A percentile compares a stretch with the other conserved stretches of the same genome.
Evolutionary conservation across 2,888 invertebrate species (phyloP).

Genomic region (Holacanthella duospinosa): DNA sequence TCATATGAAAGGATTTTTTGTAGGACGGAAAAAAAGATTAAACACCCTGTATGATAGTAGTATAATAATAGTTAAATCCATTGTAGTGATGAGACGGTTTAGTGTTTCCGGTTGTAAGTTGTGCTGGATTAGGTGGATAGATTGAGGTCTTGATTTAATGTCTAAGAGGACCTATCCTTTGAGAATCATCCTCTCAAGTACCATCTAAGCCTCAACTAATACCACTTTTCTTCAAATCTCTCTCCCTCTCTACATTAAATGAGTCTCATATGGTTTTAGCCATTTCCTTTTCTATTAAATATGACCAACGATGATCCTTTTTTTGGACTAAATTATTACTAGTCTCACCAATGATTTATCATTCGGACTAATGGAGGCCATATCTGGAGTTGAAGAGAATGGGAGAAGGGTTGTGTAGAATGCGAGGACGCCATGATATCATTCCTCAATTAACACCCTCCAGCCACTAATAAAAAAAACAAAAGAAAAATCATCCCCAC

Average conservation of each 20-base stretch:
- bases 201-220: background rate
- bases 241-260: background rate
- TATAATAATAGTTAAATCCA: background rate
- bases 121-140: background rate
- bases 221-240: slow-evolving; percentile 1
- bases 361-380: background rate
- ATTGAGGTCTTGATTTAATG: background rate
- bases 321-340: background rate
- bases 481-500: slow-evolving; percentile 13
- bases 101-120: too few relatives aligned
- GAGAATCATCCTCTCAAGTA: slow-evolving; percentile 3
- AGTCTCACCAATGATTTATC: background rate
- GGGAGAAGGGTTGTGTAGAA: background rate
- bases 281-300: background rate
- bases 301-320: background rate
- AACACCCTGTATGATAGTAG: background rate
- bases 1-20: too few relatives aligned
- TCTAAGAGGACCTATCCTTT: background rate
- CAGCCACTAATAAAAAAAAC: background rate
- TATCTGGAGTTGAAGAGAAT: background rate
- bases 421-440: background rate
- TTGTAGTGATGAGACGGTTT: too few relatives aligned
- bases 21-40: background rate
- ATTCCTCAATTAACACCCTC: background rate
- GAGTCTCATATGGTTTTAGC: background rate